Evolutionary conservation across 2,888 invertebrate species (phyloP).

Genomic region (Synanthedon myopaeformis): DNA sequence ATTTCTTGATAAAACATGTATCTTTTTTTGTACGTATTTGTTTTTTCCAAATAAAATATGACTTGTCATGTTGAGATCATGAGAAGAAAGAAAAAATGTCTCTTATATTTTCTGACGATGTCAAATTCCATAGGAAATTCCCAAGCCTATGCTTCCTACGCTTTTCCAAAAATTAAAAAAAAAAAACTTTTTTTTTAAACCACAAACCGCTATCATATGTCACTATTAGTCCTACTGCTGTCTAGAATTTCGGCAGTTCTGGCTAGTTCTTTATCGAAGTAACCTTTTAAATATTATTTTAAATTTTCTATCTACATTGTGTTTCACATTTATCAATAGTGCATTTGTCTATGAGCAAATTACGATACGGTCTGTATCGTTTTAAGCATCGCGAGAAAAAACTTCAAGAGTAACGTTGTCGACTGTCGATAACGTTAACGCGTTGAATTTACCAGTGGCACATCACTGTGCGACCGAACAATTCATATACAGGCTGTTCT

Average conservation of each 20-base stretch:
- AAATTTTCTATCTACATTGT: conserved; percentile 39
- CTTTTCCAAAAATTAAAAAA: not conserved
- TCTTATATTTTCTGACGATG: no score
- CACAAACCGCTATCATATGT: conserved; percentile 5
- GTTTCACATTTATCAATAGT: conserved; percentile 43
- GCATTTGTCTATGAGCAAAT: conserved; percentile 59
- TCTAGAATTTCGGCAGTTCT: conserved; percentile 45
- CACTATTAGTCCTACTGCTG: conserved; percentile 19
- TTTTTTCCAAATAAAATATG: no score
- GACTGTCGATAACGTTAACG: conserved; percentile 12
- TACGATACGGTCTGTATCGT: conserved; percentile 48
- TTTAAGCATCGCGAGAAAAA: conserved; percentile 31
- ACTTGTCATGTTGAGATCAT: no score
- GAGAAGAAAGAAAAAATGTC: no score
- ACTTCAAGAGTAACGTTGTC: conserved; percentile 2
- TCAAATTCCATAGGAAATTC: no score
- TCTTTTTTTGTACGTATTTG: no score
- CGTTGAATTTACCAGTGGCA: conserved; percentile 21
- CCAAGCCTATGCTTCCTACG: no score
- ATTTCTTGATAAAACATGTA: no score
- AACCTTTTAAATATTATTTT: conserved; percentile 12
- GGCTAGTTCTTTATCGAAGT: conserved; percentile 35
- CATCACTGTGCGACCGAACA: conserved; percentile 23
- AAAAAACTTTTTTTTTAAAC: not conserved
- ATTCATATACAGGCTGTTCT: conserved; percentile 27